Evolutionary conservation across 2,888 invertebrate species (phyloP), one percentile per base, ranked within the genome.

Genomic region (Ctena decussata): DNA sequence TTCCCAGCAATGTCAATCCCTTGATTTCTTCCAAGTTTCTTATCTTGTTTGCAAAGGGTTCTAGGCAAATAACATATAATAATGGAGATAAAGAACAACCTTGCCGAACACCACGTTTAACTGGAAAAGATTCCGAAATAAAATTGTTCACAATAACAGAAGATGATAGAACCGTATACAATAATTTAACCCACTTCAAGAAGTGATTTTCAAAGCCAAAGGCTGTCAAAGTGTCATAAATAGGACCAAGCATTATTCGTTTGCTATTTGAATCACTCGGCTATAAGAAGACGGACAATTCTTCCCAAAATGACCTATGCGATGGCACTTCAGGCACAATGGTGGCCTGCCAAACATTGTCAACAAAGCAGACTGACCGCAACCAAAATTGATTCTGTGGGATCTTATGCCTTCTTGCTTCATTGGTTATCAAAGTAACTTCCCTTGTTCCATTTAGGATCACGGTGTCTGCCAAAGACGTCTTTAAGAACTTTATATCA

Each of bases 1-100:
- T 60, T 32, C 83, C 83, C 30, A 78, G 78, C 11, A 79, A 53
- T 65, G 37, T 65, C n/a, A 80, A 76, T 21, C 76, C 79, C 39
- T 80, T 57, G 18, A 84, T 84, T 37, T 32, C 18, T 0, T 30
- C 39, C 27, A 72, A 70, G 39, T 72, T 69, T 84, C 80, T 78
- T 30, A 79, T 57, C 71, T 78, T 83, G 24, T 71, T 70, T 8
- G 70, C 74, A 39, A 83, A 83, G 6, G 53, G 53, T 53, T 53
- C 53, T 15, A 53, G 21, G n/a, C 53, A 53, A n/a, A 53, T 53
- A 11, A 53, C 27, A 60, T 60, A 60, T 27, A 60, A 18, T 30
- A 30, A 18, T 1, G 30, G 27, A 30, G 60, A 60, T 53, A 53
- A 53, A 21, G 53, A 53, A 53, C 53, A 53, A n/a, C 53, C 53